These are phyloP conservation scores for Heliconius charithonia DNA, from an alignment of 2,888 invertebrate genomes.

Conservation along the genomic window DNA sequence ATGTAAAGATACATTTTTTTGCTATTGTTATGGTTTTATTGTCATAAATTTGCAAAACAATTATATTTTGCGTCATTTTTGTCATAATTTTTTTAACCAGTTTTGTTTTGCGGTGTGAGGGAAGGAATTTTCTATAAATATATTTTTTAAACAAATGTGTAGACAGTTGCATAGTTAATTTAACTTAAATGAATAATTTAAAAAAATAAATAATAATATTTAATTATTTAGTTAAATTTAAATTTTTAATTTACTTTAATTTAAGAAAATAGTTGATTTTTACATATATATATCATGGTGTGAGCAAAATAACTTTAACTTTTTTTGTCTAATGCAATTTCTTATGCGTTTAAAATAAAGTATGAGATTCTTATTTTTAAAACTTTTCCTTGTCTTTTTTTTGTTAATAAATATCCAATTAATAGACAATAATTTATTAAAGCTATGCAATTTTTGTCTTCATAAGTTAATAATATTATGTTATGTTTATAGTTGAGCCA, in stretches of 20 bases:
- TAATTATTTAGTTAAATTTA: too few species aligned
- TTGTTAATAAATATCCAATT: neutral
- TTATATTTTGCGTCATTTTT: neutral
- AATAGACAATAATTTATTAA: neutral
- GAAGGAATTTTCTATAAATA: neutral
- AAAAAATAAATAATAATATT: too few species aligned
- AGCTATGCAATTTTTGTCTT: neutral
- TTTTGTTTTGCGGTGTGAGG: slow-evolving; percentile 10
- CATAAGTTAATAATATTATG: neutral
- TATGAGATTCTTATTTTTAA: too few species aligned
- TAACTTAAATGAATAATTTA: too few species aligned
- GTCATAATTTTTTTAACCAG: neutral
- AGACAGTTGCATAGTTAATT: neutral
- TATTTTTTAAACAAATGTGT: neutral
- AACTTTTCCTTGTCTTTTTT: too few species aligned
- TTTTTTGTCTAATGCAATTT: too few species aligned
- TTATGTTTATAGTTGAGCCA: neutral
- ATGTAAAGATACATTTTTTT: neutral
- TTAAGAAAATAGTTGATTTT: too few species aligned
- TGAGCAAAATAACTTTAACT: too few species aligned
- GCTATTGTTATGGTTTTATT: neutral
- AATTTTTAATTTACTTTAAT: too few species aligned
- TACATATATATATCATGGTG: too few species aligned
- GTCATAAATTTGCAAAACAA: neutral
- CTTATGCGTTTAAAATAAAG: too few species aligned